Evolutionary conservation across 2,888 invertebrate genomes (phyloP), one percentile per base, ranked within the genome.

Genomic region (Amphipoea lucens): DNA sequence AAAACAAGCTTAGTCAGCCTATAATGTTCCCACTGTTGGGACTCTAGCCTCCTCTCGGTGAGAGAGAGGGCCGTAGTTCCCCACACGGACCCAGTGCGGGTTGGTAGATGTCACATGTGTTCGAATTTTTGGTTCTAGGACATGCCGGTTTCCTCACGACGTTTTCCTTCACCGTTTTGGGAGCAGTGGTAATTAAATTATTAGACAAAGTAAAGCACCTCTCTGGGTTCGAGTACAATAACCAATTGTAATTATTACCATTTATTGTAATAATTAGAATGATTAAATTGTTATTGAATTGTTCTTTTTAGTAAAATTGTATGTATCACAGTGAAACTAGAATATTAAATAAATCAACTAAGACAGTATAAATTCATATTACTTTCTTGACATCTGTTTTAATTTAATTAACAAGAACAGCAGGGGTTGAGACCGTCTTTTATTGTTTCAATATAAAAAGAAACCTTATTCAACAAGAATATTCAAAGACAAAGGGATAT

Each of bases 321-420:
- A 9, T 2, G 7, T 29, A 29, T 81, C 23, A 51, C 4, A 12
- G 23, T 42, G 20, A 65, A 83, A 45, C 11, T 7, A 0, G 17
- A 83, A 40, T 62, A 66, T 45, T 17, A 60, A 68, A 51, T 23
- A 60, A 68, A 60, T 48, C 29, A 48, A 73, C 68, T 51, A 69
- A 79, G 69, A 42, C 60, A 69, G 79, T 71, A 69, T 60, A 54
- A 60, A 69, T 65, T 79, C 60, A 65, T 68, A 77, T 54, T 74
- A 68, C 63, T 71, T 78, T 86, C 71, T 68, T 82, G 78, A 69
- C 57, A 81, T 81, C 71, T 62, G 51, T 77, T 74, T 63, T 82
- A 73, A 73, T 82, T 86, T 82, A 84, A 84, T 82, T 86, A 84
- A 86, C 69, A 83, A 83, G 66, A 73, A 48, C 48, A 83, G 62